These are phyloP conservation scores for Euclidia mi DNA, from an alignment of 2,888 invertebrate genomes.

Conservation along the genomic window DNA sequence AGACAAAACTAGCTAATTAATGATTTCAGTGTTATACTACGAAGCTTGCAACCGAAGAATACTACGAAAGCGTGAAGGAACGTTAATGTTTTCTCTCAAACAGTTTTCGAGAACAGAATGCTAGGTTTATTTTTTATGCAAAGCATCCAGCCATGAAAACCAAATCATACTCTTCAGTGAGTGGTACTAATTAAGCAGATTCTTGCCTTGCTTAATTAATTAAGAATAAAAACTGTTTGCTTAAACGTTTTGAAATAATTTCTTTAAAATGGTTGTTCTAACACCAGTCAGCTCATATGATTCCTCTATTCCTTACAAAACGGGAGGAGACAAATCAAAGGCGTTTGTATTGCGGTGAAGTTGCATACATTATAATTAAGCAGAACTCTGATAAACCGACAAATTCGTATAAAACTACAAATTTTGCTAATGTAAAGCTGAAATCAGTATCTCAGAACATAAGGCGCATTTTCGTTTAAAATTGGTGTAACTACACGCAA, in stretches of 20 bases:
- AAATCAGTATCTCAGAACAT: neutral
- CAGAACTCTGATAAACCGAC: conserved; percentile 66
- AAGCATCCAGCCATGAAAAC: conserved; percentile 15
- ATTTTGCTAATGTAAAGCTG: conserved; percentile 11
- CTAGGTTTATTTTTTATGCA: conserved; percentile 14
- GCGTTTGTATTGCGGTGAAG: conserved; percentile 70
- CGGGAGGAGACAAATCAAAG: conserved; percentile 74
- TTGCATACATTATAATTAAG: conserved; percentile 80
- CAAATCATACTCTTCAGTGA: conserved; percentile 16
- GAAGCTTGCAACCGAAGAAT: neutral
- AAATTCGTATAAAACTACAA: conserved; percentile 55
- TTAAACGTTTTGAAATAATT: conserved; percentile 6
- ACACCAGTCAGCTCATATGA: conserved; percentile 21
- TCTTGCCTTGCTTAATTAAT: conserved; percentile 17
- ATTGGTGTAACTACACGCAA: conserved; percentile 3
- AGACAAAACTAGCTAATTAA: too few relatives aligned
- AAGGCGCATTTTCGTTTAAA: conserved; percentile 20
- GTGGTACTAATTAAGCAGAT: conserved; percentile 16
- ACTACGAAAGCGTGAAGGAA: neutral
- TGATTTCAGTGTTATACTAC: too few relatives aligned
- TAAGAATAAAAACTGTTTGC: conserved; percentile 27
- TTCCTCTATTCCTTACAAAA: conserved; percentile 43
- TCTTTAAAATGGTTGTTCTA: neutral
- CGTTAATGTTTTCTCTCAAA: neutral
- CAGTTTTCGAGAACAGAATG: conserved; percentile 2